A percentile compares a stretch with the other conserved stretches of the same genome.
Conservation (phyloP, 2,113 vertebrate species). For the Daphoenositta chrysoptera region DNA sequence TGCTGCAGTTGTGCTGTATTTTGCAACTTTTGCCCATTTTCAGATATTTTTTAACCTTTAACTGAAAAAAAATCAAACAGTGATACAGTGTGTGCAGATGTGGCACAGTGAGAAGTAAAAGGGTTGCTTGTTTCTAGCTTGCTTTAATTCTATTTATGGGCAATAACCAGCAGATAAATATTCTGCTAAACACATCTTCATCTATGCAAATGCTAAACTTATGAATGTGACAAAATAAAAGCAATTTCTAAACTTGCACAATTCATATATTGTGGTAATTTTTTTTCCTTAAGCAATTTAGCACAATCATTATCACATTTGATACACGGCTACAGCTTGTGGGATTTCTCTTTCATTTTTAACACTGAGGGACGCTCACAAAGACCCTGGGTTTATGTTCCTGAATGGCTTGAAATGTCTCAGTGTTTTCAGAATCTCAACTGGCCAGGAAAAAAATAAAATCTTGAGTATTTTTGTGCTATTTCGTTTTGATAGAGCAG, state of each 20-base stretch:
- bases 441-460: neutral
- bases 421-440: neutral
- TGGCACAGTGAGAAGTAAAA: neutral
- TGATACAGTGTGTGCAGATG: neutral
- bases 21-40: neutral
- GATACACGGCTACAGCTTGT: neutral
- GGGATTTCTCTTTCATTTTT: neutral
- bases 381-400: neutral
- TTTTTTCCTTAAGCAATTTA: neutral
- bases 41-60: neutral
- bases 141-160: neutral
- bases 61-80: neutral
- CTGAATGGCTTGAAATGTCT: neutral
- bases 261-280: neutral
- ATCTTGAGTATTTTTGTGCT: neutral
- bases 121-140: neutral
- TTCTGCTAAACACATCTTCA: neutral
- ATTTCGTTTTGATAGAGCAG: neutral
- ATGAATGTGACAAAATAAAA: neutral
- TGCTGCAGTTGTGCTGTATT: neutral
- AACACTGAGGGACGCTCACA: accelerated
- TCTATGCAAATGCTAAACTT: neutral
- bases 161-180: neutral
- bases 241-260: neutral
- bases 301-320: neutral